Conservation (phyloP, 1,140 invertebrate genomes). For the Drosophila navojoa region DNA sequence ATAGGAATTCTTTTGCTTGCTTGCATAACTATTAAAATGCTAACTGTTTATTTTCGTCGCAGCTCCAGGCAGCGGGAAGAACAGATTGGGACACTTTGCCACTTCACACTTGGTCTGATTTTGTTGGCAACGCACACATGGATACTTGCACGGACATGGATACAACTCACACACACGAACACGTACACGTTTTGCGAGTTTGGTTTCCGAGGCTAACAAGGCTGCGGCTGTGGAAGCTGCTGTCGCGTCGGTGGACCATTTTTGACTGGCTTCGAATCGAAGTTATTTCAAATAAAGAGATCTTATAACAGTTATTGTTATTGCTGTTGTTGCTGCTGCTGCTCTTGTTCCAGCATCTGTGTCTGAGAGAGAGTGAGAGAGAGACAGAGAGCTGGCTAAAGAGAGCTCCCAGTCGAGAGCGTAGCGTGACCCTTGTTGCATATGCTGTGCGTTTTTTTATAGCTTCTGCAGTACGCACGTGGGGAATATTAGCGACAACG, state of each 20-base stretch:
- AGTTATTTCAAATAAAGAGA: constrained; percentile 54
- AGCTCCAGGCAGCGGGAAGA: constrained; percentile 52
- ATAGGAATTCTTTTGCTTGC: neutral
- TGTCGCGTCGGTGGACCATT: constrained; percentile 78
- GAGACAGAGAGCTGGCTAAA: neutral
- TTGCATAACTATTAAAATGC: too few species aligned
- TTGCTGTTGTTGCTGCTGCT: constrained; percentile 14
- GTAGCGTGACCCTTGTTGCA: constrained; percentile 56
- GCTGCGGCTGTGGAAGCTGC: constrained; percentile 56
- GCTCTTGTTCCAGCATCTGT: constrained; percentile 44
- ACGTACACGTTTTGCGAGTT: constrained; percentile 63
- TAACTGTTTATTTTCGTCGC: constrained; percentile 18
- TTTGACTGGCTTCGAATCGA: constrained; percentile 77
- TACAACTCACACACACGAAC: constrained; percentile 33
- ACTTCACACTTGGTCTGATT: constrained; percentile 48
- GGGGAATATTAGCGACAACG: constrained; percentile 25
- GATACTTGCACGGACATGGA: constrained; percentile 9
- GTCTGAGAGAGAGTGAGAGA: constrained; percentile 13
- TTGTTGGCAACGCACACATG: constrained; percentile 29
- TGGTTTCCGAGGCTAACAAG: constrained; percentile 43
- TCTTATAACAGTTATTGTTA: constrained; percentile 46
- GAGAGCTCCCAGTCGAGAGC: constrained; percentile 32
- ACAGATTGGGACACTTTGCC: constrained; percentile 32
- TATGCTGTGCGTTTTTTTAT: constrained; percentile 37
- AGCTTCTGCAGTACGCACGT: constrained; percentile 47